These are phyloP conservation scores for Caprella mutica DNA, from an alignment of 2,888 invertebrate species.

Conservation along the genomic window DNA sequence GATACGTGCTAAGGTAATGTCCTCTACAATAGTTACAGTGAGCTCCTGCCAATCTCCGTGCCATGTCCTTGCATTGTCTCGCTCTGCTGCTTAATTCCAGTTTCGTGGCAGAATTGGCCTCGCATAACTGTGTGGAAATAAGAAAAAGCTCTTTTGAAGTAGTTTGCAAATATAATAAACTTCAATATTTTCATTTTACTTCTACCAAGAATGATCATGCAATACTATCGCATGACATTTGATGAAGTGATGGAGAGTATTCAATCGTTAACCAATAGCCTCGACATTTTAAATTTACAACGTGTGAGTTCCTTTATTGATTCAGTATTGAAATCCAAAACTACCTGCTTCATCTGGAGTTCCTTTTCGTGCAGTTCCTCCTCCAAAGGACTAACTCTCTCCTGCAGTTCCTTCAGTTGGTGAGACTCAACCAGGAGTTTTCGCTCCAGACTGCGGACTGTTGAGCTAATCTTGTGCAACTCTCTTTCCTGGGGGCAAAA, in stretches of 20 bases:
- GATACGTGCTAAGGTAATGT: too few species aligned
- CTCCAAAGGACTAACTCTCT: neutral
- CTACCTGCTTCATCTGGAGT: slow-evolving; percentile 4
- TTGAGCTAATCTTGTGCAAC: too few species aligned
- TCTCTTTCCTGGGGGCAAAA: slow-evolving; percentile 9
- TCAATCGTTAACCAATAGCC: too few species aligned
- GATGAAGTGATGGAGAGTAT: too few species aligned
- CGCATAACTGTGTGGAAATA: neutral
- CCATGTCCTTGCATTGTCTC: slow-evolving; percentile 1
- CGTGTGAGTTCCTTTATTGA: too few species aligned
- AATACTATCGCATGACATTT: too few species aligned
- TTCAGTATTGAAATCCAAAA: too few species aligned
- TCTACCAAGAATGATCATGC: too few species aligned
- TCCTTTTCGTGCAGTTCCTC: slow-evolving; percentile 1
- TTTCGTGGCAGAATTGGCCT: neutral
- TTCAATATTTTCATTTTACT: too few species aligned
- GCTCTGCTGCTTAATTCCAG: slow-evolving; percentile 5
- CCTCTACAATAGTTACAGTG: too few species aligned
- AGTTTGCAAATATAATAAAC: too few species aligned
- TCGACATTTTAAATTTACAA: too few species aligned
- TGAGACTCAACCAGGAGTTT: neutral
- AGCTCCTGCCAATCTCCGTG: slow-evolving; percentile 1
- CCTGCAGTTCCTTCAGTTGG: neutral
- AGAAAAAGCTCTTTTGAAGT: neutral
- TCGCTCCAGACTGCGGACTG: neutral